phyloP scores from a whole-genome alignment of 2,888 invertebrate species.

The Rhabditoides inermis region DNA sequence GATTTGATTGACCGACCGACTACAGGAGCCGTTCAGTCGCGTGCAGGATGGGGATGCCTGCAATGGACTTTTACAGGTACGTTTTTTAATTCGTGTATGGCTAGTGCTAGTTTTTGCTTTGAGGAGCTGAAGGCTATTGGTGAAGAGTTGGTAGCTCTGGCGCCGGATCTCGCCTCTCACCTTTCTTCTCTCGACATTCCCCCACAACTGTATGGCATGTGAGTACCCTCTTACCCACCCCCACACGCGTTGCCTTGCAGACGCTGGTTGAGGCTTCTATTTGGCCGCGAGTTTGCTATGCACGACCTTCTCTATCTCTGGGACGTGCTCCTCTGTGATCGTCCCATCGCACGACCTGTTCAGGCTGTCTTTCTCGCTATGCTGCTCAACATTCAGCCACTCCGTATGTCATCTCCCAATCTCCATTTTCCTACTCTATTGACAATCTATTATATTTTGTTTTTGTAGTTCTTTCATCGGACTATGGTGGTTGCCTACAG shows the following conservation, averaged over 20 bases:
- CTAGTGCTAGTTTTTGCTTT: no score
- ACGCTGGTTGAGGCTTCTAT: constrained; percentile 73
- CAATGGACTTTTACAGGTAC: no score
- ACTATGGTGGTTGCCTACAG: constrained; percentile 64
- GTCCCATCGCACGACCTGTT: constrained; percentile 57
- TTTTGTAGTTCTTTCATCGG: constrained; percentile 19
- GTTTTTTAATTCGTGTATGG: no score
- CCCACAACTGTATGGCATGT: constrained; percentile 80
- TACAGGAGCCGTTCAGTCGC: no score
- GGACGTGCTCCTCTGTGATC: constrained; percentile 75
- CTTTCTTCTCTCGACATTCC: constrained; percentile 68
- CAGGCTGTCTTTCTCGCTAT: constrained; percentile 71
- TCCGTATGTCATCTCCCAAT: constrained; percentile 59
- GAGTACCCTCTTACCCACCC: constrained; percentile 33
- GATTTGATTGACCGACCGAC: no score
- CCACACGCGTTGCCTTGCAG: constrained; percentile 55
- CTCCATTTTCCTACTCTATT: background rate
- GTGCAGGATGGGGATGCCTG: no score
- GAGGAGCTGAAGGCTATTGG: constrained; percentile 51
- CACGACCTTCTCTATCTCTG: constrained; percentile 70
- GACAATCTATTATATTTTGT: background rate
- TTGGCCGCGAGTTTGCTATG: constrained; percentile 74
- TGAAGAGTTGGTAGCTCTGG: constrained; percentile 63
- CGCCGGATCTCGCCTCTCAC: constrained; percentile 63
- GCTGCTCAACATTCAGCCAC: constrained; percentile 66